Percentiles rank a stretch among this genome's conserved stretches.
Conservation (phyloP, 2,797 vertebrate genomes). For the Pseudochirops corinnae region DNA sequence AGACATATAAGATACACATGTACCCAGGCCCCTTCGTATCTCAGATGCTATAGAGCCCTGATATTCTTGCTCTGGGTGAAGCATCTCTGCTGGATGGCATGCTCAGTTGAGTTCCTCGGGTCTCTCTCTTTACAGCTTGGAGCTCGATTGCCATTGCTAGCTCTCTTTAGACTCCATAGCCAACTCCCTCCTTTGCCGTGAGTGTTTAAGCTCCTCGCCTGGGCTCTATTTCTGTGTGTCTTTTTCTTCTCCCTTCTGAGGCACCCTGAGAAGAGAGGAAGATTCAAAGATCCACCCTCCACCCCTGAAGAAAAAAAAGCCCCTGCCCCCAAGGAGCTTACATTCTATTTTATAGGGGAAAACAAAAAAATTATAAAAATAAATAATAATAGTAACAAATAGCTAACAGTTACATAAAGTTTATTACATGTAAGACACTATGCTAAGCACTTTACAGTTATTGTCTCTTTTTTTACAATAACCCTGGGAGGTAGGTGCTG, state of each 20-base stretch:
- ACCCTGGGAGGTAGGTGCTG: neutral
- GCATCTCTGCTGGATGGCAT: no score
- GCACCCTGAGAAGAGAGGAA: neutral
- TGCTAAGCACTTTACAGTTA: neutral
- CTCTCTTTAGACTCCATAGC: neutral
- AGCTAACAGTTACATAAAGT: neutral
- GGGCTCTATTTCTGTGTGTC: neutral
- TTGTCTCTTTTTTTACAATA: neutral
- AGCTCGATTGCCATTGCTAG: no score
- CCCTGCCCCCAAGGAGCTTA: neutral
- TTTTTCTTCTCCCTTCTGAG: neutral
- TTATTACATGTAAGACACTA: neutral
- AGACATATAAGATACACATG: no score
- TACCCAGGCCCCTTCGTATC: no score
- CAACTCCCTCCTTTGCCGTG: no score
- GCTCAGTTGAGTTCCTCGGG: no score
- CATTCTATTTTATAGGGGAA: neutral
- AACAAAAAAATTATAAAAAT: neutral
- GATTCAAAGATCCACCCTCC: neutral
- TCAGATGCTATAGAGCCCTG: no score
- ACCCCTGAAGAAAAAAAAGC: neutral
- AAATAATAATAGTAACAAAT: neutral
- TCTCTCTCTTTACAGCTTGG: no score
- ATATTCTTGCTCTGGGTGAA: no score
- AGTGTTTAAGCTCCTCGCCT: no score